Evolutionary conservation across 2,888 invertebrate genomes (phyloP), one percentile per base, ranked within the genome.

Genomic region (Apoda limacodes): DNA sequence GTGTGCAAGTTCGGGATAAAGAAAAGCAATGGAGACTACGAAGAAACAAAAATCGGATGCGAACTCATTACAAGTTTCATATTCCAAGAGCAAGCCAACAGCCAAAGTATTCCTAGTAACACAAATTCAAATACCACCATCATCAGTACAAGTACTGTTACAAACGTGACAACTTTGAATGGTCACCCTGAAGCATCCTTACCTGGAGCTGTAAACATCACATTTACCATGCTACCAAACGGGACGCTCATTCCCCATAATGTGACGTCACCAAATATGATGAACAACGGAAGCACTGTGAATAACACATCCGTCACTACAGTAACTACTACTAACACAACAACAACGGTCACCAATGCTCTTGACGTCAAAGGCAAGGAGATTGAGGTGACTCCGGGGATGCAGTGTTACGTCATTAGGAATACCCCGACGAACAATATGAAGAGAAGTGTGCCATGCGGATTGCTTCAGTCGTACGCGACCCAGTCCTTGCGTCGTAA

Each of bases 31-130:
- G 72, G 74, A 1, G 71, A 71, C 30, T 72, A 70, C 32, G 74
- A 76, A 40, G 72, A 74, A 48, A 75, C 76, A 1, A 69, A 39
- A 58, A 76, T 76, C 33, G 66, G 74, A 36, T 76, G 76, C 38
- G 59, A 69, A 33, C 50, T 75, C 37, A 75, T 76, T 37, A 57
- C 68, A 4, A 69, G 72, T 48, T 74, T 71, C 33, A 75, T 75
- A 37, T 55, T 57, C 21, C 52, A 64, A 52, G 68, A 63, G 22
- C 46, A 52, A 28, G 49, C 46, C 13, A 50, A 49, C 30, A 19
- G 31, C 5, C 46, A 57, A 33, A 50, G 47, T 21, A 45, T 47
- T 23, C 40, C 46, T 29, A 35, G 41, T 19, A 50, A 44, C 13
- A 40, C 39, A 30, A 40, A 45, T 28, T 54, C 49, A 11, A 53